Evolutionary conservation across 1,140 invertebrate species (phyloP).

Genomic region (Asobara japonica): DNA sequence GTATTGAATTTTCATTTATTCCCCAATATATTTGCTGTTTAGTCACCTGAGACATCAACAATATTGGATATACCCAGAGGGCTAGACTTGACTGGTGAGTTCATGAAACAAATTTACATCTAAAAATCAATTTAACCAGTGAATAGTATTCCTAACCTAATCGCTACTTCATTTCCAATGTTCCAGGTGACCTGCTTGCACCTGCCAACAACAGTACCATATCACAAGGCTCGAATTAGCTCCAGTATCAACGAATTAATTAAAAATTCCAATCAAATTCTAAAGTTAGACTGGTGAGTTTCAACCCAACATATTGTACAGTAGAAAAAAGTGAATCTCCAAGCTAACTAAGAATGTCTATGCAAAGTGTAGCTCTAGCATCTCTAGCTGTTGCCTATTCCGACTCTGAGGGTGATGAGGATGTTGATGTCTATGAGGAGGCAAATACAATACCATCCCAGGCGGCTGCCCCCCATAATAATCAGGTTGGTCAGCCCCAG

Average conservation of each 20-base stretch:
- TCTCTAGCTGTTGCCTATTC: slow-evolving; percentile 85
- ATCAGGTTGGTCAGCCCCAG: slow-evolving; percentile 53
- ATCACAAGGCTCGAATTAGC: not conserved
- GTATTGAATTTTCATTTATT: not conserved
- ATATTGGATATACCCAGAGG: not conserved
- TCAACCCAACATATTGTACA: slow-evolving; percentile 63
- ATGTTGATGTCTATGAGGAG: slow-evolving; percentile 71
- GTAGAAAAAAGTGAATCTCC: slow-evolving; percentile 60
- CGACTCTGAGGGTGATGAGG: slow-evolving; percentile 84
- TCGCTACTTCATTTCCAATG: not conserved
- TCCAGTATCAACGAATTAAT: not conserved
- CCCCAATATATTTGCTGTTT: not conserved
- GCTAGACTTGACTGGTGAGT: not conserved
- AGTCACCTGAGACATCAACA: not conserved
- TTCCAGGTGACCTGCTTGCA: not conserved
- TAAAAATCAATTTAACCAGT: not conserved
- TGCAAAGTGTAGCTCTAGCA: slow-evolving; percentile 73
- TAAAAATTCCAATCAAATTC: slow-evolving; percentile 14
- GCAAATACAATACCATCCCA: slow-evolving; percentile 57
- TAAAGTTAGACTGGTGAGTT: slow-evolving; percentile 61
- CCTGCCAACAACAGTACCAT: not conserved
- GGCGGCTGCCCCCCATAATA: slow-evolving; percentile 54
- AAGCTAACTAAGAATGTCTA: slow-evolving; percentile 66
- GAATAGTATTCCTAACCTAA: not conserved
- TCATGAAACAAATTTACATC: not conserved